phyloP scores from a whole-genome alignment of 2,888 invertebrate genomes.

The Drosophila lacicola region DNA sequence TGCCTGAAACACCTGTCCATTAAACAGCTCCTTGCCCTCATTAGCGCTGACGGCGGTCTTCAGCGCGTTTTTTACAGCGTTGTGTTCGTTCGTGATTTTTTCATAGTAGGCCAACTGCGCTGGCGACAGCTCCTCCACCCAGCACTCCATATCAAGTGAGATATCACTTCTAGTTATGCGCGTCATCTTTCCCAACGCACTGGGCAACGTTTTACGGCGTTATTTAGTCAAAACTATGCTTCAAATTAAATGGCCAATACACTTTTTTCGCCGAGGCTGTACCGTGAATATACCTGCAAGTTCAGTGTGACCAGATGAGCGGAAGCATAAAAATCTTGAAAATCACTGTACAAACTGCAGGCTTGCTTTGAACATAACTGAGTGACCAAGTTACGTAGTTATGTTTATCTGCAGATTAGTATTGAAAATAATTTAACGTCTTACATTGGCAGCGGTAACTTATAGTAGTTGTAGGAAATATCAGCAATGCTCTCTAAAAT shows the following conservation, averaged over 20 bases:
- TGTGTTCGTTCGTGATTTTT: conserved; percentile 89
- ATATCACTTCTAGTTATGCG: conserved; percentile 82
- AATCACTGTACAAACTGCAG: background rate
- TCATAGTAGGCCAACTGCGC: conserved; percentile 88
- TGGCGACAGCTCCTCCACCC: conserved; percentile 90
- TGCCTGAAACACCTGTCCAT: conserved; percentile 88
- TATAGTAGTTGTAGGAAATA: too few relatives aligned
- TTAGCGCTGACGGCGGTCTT: conserved; percentile 85
- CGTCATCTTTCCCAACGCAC: conserved; percentile 73
- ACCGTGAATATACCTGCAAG: conserved; percentile 64
- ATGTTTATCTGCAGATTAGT: too few relatives aligned
- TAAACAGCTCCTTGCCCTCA: conserved; percentile 88
- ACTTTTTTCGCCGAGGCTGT: conserved; percentile 60
- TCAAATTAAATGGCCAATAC: conserved; percentile 9
- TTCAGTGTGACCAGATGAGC: conserved; percentile 36
- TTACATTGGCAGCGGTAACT: too few relatives aligned
- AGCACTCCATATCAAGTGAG: conserved; percentile 89
- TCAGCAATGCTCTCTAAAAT: too few relatives aligned
- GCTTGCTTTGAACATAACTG: background rate
- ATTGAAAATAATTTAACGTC: too few relatives aligned
- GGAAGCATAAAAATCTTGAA: background rate
- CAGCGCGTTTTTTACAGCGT: conserved; percentile 88
- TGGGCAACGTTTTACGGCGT: conserved; percentile 17
- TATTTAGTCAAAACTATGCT: conserved; percentile 23
- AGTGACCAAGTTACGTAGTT: background rate